These are phyloP conservation scores for Pomatorhinus ruficollis DNA, from an alignment of 2,113 vertebrate species.

Conservation along the genomic window DNA sequence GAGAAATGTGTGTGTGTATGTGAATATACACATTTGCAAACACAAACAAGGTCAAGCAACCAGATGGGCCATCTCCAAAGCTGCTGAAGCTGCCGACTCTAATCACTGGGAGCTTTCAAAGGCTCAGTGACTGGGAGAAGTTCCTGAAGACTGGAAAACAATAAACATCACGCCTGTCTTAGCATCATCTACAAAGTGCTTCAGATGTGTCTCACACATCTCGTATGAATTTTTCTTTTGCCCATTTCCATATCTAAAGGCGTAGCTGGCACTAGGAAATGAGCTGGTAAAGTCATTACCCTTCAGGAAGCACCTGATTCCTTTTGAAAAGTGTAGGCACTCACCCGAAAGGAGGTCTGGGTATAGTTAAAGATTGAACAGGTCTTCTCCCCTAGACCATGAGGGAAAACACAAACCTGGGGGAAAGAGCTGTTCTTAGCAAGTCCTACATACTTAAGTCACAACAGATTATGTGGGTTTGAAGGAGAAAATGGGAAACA, in stretches of 20 bases:
- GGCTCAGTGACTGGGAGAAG: not conserved
- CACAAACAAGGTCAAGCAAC: not conserved
- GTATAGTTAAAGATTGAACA: not conserved
- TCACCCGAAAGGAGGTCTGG: not conserved
- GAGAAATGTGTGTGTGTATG: rapidly evolving
- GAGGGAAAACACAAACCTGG: not conserved
- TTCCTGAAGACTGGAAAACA: not conserved
- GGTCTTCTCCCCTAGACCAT: not conserved
- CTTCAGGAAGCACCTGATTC: not conserved
- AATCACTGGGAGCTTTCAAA: not conserved
- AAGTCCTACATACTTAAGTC: not conserved
- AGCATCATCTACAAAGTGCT: not conserved
- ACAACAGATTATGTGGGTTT: not conserved
- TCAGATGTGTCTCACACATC: not conserved
- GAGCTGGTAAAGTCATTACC: not conserved
- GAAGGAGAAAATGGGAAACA: not conserved
- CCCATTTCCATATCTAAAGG: not conserved
- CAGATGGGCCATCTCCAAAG: not conserved
- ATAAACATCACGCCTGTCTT: not conserved
- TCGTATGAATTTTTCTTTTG: not conserved
- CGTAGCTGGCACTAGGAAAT: not conserved
- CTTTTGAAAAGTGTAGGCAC: not conserved
- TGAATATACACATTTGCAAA: not conserved
- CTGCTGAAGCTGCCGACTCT: not conserved
- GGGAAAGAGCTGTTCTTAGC: not conserved